Base-by-base conservation (phyloP, 1,140 invertebrate genomes). In the Euglossa dilemma region DNA sequence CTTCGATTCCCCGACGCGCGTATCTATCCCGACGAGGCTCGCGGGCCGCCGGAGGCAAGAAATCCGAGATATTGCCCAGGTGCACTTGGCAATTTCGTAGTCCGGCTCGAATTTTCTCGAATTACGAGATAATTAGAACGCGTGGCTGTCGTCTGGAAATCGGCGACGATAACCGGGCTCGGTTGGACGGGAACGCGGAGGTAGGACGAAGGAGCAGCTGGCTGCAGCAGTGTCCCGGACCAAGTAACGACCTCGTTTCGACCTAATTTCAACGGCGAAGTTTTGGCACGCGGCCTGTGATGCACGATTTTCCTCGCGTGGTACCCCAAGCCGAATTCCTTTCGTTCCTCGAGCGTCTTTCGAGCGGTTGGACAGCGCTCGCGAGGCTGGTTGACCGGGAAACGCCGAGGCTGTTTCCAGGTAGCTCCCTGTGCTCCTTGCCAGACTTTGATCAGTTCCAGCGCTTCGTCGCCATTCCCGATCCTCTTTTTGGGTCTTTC, bases 281-380 rank as follows among this genome's bases (percentile, higher is more conserved):
- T 69, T 69, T 69, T 69, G 43, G n/a, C 57, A 47, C 66, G 43
- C 23, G 23, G 43, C 20, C 45, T 45, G 66, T 69, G 66, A 69
- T 69, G 66, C 18, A 69, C 66, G 66, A 50, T 47, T 69, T 64
- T 64, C 23, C 66, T 45, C 20, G 64, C 20, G 18, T 2, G 16
- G 61, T 25, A 14, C 25, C 25, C 28, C 14, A 43, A 12, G 43
- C 6, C 16, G 67, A 70, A 52, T 70, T 50, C 45, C 45, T 18
- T n/a, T 28, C 67, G n/a, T 28, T 5, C 45, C 14, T 6, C 67
- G 43, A 9, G 18, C 9, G 14, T 45, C 67, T 50, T 52, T 52
- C 23, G 11, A n/a, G 8, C 16, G 20, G 43, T 4, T 64, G 20
- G 36, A 23, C 36, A 64, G 18, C 63, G 36, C 18, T 63, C 28